Base-by-base conservation (phyloP, 2,113 vertebrate species). In the Labeo rohita region DNA sequence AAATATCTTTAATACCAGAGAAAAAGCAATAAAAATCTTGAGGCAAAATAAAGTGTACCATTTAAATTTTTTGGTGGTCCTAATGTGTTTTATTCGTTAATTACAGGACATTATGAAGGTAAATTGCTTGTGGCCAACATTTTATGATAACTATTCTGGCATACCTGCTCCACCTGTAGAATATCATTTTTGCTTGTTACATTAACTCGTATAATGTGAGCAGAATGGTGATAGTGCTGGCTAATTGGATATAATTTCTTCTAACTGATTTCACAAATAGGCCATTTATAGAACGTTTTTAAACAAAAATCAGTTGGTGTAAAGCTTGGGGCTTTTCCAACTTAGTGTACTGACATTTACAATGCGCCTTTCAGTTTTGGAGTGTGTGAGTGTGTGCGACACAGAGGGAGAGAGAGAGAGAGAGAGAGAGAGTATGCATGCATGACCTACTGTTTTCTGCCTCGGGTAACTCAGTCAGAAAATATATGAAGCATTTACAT, bases 401-500 rank as follows among this genome's bases (percentile, higher is more conserved):
- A 45, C 56, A 80, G 36, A 34, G 34, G 11, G 28, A 23, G 59
- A 36, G 50, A 39, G 23, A 76, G 47, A 77, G 28, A 23, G 59
- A 36, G 50, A 39, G 23, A 76, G 47, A 77, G 15, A 36, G 6
- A 54, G 23, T 0, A 12, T 50, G 11, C 49, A 77, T 28, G 50
- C 75, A 77, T 52, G 47, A 52, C 47, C 23, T 66, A 18, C 23
- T 70, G 47, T 80, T n/a, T 68, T 21, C 47, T 82, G 47, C 63
- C 63, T 70, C 6, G 16, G 45, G 80, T 54, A 47, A 39, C 8
- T 16, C 10, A 52, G 45, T 70, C 9, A 0, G 45, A 50, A 82
- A 82, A 82, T 70, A 82, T 82, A 82, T 70, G 9, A 82, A 68
- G 47, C 63, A 50, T 82, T 82, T 70, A 36, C 63, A 82, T 70